phyloP scores from a whole-genome alignment of 2,797 vertebrate genomes.

The Picus viridis region DNA sequence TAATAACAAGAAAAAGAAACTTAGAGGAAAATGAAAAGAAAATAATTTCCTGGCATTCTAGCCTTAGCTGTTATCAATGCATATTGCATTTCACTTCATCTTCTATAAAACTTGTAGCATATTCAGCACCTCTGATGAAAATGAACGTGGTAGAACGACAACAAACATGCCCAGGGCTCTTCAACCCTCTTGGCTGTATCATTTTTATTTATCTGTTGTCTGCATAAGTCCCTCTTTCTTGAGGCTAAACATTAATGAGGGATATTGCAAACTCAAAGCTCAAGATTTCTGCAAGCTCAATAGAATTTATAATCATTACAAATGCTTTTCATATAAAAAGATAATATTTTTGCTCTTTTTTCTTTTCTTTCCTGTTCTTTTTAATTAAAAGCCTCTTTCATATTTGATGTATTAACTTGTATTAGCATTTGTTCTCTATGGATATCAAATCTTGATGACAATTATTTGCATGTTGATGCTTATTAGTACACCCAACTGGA shows the following conservation, averaged over 20 bases:
- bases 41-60: conserved; percentile 54
- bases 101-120: conserved; percentile 7
- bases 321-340: conserved; percentile 48
- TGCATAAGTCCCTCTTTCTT: conserved; percentile 39
- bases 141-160: conserved; percentile 37
- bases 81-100: conserved; percentile 54
- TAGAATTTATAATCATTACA: conserved; percentile 57
- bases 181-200: conserved; percentile 56
- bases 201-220: conserved; percentile 66
- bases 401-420: conserved; percentile 49
- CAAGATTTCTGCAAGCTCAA: conserved; percentile 55
- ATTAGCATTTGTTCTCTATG: conserved; percentile 56
- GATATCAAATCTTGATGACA: conserved; percentile 54
- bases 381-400: conserved; percentile 47
- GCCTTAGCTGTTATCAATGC: conserved; percentile 29
- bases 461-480: conserved; percentile 65
- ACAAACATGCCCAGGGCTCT: conserved; percentile 52
- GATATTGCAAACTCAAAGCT: conserved; percentile 58
- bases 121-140: conserved; percentile 61
- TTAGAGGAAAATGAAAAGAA: conserved; percentile 40
- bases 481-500: conserved; percentile 51
- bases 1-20: conserved; percentile 37
- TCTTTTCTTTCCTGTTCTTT: background rate
- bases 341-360: conserved; percentile 49
- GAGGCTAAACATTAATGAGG: conserved; percentile 67